Evolutionary conservation across 2,113 vertebrate genomes (phyloP).

Genomic region (Pachycephala philippinensis): DNA sequence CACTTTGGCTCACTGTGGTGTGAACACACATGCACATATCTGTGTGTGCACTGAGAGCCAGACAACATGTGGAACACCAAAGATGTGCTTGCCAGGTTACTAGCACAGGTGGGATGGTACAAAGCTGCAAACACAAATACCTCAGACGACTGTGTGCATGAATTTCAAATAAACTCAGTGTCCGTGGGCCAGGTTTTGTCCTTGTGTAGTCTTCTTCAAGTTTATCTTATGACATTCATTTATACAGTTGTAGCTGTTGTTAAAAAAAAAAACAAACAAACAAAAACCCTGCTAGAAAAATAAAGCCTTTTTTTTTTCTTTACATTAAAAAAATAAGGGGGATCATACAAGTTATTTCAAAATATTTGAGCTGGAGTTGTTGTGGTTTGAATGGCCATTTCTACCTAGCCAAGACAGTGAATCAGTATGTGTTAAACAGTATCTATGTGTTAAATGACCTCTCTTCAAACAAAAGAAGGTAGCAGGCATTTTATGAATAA

Average conservation of each 20-base stretch:
- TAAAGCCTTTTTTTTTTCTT: not conserved
- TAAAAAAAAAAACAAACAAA: fast-evolving
- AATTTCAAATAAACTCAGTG: not conserved
- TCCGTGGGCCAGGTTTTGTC: not conserved
- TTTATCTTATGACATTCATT: not conserved
- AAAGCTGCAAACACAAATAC: not conserved
- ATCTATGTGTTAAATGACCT: not conserved
- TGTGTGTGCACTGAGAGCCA: not conserved
- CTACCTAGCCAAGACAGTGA: not conserved
- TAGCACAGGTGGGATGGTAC: not conserved
- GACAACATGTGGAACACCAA: not conserved
- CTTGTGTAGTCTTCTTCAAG: not conserved
- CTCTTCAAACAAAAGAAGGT: not conserved
- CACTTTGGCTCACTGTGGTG: not conserved
- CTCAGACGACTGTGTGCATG: not conserved
- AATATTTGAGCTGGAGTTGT: not conserved
- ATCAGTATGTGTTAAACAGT: too few species aligned
- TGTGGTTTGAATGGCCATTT: not conserved
- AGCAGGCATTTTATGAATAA: not conserved
- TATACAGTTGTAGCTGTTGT: not conserved
- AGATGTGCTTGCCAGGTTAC: not conserved
- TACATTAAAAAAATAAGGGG: not conserved
- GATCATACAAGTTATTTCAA: not conserved
- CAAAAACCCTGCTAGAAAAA: not conserved
- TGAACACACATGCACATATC: not conserved